Evolutionary conservation across 2,113 vertebrate species (phyloP).

Genomic region (Vidua chalybeata): DNA sequence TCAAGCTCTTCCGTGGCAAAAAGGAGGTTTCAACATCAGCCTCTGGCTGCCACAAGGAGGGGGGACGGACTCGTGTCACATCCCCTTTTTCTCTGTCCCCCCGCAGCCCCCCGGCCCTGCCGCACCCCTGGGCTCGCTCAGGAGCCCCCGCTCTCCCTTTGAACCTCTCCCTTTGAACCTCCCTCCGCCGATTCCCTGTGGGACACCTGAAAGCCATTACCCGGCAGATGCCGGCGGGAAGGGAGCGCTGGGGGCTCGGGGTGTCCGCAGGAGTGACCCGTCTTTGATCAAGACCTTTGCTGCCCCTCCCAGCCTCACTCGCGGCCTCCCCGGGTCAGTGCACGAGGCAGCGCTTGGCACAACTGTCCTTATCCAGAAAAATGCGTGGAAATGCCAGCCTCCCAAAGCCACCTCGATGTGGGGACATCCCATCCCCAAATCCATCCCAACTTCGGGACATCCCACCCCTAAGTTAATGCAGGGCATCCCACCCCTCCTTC

Average conservation of each 20-base stretch:
- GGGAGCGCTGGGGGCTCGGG: background rate
- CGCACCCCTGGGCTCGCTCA: background rate
- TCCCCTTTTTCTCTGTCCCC: background rate
- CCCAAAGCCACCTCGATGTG: accelerated
- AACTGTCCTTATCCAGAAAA: background rate
- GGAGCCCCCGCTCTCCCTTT: background rate
- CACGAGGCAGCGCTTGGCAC: background rate
- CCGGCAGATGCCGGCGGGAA: background rate
- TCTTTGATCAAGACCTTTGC: background rate
- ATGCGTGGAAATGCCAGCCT: accelerated
- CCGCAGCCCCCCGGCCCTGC: background rate
- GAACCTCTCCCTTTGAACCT: background rate
- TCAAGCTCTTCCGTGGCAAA: background rate
- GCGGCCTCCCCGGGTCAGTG: background rate
- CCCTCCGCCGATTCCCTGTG: accelerated
- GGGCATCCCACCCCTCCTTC: background rate
- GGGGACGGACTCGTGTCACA: accelerated
- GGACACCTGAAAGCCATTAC: constrained; percentile 43
- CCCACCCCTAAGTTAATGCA: background rate
- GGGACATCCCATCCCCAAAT: background rate
- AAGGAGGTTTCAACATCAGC: background rate
- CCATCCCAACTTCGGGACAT: accelerated
- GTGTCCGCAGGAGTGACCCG: background rate
- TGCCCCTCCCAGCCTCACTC: background rate
- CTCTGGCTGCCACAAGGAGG: accelerated